Conservation (phyloP, 2,797 vertebrate species). For the Poeciliopsis turneri region DNA sequence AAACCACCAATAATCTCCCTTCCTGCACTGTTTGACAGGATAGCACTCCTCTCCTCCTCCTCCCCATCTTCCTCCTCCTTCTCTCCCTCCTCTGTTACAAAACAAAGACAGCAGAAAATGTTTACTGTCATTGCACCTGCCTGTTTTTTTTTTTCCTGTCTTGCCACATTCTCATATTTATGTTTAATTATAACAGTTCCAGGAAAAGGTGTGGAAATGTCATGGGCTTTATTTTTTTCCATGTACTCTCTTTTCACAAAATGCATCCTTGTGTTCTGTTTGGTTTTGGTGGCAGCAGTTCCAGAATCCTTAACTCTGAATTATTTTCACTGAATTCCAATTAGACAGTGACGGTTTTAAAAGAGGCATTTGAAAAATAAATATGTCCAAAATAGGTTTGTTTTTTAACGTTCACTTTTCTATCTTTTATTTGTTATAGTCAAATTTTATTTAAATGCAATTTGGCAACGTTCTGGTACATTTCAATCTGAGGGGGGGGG, state of each 20-base stretch:
- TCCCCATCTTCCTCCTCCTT: constrained; percentile 34
- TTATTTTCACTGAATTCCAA: constrained; percentile 30
- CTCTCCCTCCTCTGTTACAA: constrained; percentile 69
- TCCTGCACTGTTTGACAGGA: constrained; percentile 77
- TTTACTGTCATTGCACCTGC: constrained; percentile 76
- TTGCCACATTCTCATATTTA: constrained; percentile 66
- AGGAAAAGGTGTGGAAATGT: constrained; percentile 57
- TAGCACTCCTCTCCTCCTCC: constrained; percentile 68
- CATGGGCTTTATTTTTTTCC: constrained; percentile 46
- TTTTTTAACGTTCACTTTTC: neutral
- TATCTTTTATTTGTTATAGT: neutral
- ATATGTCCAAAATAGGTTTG: neutral
- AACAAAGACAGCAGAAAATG: constrained; percentile 79
- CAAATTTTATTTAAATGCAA: neutral
- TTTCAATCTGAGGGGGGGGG: neutral
- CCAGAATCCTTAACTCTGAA: constrained; percentile 40
- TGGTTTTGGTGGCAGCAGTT: constrained; percentile 47
- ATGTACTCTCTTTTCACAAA: constrained; percentile 47
- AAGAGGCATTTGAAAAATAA: constrained; percentile 4
- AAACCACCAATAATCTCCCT: constrained; percentile 60
- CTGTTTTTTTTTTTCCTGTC: constrained; percentile 50
- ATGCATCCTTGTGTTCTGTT: constrained; percentile 44
- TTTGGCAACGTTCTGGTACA: neutral
- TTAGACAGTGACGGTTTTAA: constrained; percentile 11
- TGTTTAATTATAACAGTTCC: constrained; percentile 66